Evolutionary conservation across 2,797 vertebrate species (phyloP).

Genomic region (Pempheris klunzingeri): DNA sequence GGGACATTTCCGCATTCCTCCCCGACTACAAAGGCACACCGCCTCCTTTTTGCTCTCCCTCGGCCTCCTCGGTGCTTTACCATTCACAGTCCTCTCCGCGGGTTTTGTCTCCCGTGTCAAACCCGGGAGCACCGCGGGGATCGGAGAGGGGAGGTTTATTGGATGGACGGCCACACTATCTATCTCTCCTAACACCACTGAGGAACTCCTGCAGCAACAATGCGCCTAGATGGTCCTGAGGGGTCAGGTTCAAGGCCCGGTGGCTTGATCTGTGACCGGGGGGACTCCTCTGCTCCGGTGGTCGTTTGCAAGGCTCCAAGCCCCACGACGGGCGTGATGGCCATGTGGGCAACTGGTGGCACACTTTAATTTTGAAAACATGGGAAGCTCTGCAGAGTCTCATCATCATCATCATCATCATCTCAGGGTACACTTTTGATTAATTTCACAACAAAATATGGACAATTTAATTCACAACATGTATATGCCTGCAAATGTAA

Average conservation of each 20-base stretch:
- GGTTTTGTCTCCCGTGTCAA: conserved; percentile 89
- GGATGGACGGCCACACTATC: conserved; percentile 79
- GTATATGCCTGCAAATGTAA: too few species aligned
- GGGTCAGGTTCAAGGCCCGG: conserved; percentile 83
- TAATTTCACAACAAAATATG: neutral
- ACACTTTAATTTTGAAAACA: neutral
- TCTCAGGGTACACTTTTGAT: neutral
- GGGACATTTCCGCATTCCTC: conserved; percentile 99
- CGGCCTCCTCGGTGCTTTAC: conserved; percentile 85
- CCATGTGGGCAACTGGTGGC: neutral
- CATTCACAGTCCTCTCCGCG: conserved; percentile 89
- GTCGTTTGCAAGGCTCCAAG: conserved; percentile 54
- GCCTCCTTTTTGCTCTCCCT: conserved; percentile 93
- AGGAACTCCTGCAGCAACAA: conserved; percentile 62
- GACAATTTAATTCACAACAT: too few species aligned
- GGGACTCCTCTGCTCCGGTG: conserved; percentile 63
- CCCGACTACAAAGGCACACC: conserved; percentile 96
- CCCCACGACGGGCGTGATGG: neutral
- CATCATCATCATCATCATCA: neutral
- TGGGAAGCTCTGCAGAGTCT: neutral
- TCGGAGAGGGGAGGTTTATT: conserved; percentile 71
- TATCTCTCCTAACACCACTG: conserved; percentile 52
- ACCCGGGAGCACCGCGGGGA: conserved; percentile 81
- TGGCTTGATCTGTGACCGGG: conserved; percentile 66
- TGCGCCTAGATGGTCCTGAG: conserved; percentile 66